Conservation (phyloP, 1,140 invertebrate species). For the Hyles euphorbiae region DNA sequence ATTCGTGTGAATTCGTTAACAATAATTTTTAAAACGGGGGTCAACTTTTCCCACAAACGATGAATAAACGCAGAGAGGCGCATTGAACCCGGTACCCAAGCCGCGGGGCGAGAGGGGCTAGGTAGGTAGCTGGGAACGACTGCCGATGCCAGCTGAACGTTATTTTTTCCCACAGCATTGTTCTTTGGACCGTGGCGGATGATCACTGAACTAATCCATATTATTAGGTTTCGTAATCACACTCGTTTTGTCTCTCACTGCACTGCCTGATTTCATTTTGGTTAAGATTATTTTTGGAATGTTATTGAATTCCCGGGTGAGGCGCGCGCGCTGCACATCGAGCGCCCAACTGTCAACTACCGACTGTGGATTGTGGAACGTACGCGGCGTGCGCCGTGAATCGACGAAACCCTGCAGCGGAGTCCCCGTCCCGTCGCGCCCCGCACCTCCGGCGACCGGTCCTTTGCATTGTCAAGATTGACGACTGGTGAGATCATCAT, state of each 20-base stretch:
- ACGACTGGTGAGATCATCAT: constrained; percentile 68
- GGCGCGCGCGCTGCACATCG: constrained; percentile 65
- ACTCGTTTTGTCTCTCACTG: constrained; percentile 22
- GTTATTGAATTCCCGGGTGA: constrained; percentile 26
- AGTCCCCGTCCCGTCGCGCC: constrained; percentile 48
- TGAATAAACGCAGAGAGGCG: constrained; percentile 73
- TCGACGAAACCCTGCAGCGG: constrained; percentile 53
- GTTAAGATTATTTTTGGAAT: constrained; percentile 48
- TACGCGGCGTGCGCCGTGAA: constrained; percentile 41
- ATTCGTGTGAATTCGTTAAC: constrained; percentile 73
- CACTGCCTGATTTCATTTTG: constrained; percentile 45
- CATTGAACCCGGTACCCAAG: constrained; percentile 70
- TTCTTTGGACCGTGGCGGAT: constrained; percentile 68
- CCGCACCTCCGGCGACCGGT: constrained; percentile 50
- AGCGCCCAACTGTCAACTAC: constrained; percentile 61
- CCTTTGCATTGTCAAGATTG: constrained; percentile 72
- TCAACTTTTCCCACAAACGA: constrained; percentile 75
- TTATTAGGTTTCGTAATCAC: constrained; percentile 35
- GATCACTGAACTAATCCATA: constrained; percentile 44
- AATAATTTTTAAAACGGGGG: constrained; percentile 71
- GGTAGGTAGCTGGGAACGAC: constrained; percentile 74
- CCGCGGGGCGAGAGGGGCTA: constrained; percentile 61
- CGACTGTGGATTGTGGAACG: constrained; percentile 33
- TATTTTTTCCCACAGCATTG: constrained; percentile 76
- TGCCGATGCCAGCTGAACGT: constrained; percentile 74